Evolutionary conservation across 1,140 invertebrate genomes (phyloP), one percentile per base, ranked within the genome.

Genomic region (Pissodes strobi): DNA sequence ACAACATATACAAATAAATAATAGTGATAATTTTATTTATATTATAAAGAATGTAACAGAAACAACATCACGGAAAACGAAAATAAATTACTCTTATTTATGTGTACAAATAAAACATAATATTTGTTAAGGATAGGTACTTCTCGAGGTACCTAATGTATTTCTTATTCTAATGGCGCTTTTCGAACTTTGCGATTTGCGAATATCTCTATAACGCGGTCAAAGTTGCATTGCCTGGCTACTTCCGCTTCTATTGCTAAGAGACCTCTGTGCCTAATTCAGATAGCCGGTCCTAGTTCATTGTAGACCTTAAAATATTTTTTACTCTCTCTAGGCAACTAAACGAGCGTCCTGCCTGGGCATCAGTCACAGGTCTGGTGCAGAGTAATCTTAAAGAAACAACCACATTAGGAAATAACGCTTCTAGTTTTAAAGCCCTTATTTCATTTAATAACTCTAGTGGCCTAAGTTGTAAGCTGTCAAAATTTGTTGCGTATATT

Each of bases 371-470:
- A 41, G 38, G n/a, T 41, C 3, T 41, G 3, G 38, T 41, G 9
- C 25, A 27, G 25, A 27, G 9, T 27, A 27, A 5, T 27, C 25
- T 27, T 27, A 27, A 41, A n/a, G 38, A n/a, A 41, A 41, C 38
- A 41, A 41, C 38, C 17, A 41, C 38, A 41, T 41, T 41, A 41
- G 38, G 4, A n/a, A 41, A 41, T 6, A 41, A 41, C n/a, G 38
- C 17, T 41, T 41, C 17, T 13, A 41, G n/a, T 41, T 41, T 41
- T 17, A 41, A 4, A 17, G 38, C 6, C n/a, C 30, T 8, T 17
- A n/a, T 41, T 41, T 41, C 17, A 41, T 41, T 41, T 41, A 41
- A 41, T 41, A 41, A n/a, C 3, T 13, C 12, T 13, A 41, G 38
- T 13, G 38, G 38, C 12, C 38, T 13, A 13, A 41, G n/a, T 41